Base-by-base conservation (phyloP, 2,888 invertebrate species). In the Folsomia manolachei region DNA sequence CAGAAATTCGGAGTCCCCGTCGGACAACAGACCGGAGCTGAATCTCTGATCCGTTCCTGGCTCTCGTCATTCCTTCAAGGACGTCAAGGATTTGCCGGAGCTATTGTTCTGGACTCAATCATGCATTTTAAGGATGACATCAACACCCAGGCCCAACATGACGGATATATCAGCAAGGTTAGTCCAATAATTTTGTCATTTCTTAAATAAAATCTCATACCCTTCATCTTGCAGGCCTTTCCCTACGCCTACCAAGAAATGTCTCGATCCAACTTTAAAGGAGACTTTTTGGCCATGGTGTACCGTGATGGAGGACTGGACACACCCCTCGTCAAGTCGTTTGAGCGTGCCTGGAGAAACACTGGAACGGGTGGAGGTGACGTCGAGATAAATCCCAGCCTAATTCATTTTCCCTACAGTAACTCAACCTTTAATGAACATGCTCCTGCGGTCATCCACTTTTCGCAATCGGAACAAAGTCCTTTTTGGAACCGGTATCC, bases 401-500 rank as follows among this genome's bases (percentile, higher is more conserved):
- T 81, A 7, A 64, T 78, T 51, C 27, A 70, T 18, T 74, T 81
- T 64, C 65, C 68, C 9, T 69, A 79, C 60, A 27, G 26, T 1
- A 52, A 51, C 0, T 24, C 53, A 11, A 63, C 56, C 18, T 56
- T 56, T 19, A 21, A 26, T 1, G 51, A 61, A 1, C 39, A 23
- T 4, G 25, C 77, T 7, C 60, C 72, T 0, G 75, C 75, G 1
- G 70, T 78, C 23, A 63, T 79, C 9, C 81, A 81, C 62, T 81
- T 82, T 61, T 61, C 81, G 18, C 75, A 78, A 60, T 80, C 80
- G 51, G 82, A 82, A 65, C 82, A 82, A 65, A 72, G 77, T 7
- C 75, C 77, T n/a, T 82, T 82, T 66, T 82, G 82, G 82, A 81
- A 81, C 71, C 77, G 79, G 51, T 74, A 77, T 62, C 71, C 73